These are phyloP conservation scores for Pipra filicauda DNA, from an alignment of 2,113 vertebrate genomes.

Conservation along the genomic window DNA sequence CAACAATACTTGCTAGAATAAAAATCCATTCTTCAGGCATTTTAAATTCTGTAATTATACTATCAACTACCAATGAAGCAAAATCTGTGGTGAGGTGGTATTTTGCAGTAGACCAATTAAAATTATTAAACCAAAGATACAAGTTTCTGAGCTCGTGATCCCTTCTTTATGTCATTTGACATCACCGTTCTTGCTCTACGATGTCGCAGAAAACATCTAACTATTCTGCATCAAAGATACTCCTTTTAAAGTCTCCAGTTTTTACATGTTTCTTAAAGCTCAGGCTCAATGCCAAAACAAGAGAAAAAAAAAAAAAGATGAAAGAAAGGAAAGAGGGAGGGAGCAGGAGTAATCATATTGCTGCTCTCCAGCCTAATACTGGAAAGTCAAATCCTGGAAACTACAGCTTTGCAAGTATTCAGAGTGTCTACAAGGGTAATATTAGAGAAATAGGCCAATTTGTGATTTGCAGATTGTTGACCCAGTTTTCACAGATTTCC, in stretches of 20 bases:
- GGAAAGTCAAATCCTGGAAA: background rate
- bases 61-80: background rate
- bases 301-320: background rate
- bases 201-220: background rate
- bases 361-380: background rate
- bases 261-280: background rate
- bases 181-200: background rate
- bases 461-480: background rate
- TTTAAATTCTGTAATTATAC: background rate
- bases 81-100: rapidly evolving
- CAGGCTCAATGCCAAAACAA: background rate
- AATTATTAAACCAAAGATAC: background rate
- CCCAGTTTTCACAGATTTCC: background rate
- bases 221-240: background rate
- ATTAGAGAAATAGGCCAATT: background rate
- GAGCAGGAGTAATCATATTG: background rate
- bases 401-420: background rate
- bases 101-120: background rate
- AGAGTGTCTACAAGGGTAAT: background rate
- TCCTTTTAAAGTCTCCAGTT: background rate
- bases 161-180: background rate
- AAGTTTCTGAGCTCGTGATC: background rate
- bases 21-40: background rate
- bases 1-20: background rate
- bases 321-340: background rate